Base-by-base conservation (phyloP, 1,140 invertebrate genomes). In the Zaprionus camerounensis region DNA sequence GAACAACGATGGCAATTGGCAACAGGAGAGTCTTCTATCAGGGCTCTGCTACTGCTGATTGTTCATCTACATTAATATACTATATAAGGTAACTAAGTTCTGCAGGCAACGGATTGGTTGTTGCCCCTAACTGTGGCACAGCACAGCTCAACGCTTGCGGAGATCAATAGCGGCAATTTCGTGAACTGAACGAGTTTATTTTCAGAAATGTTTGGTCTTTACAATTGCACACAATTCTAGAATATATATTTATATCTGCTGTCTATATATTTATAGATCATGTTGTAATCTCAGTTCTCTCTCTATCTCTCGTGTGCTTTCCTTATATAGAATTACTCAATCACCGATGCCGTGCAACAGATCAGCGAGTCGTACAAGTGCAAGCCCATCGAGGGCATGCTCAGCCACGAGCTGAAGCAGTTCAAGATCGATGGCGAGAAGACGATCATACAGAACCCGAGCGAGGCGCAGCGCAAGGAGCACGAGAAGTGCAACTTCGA, bases 361-460 rank as follows among this genome's bases (percentile, higher is more conserved):
- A 96, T 99, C 71, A 96, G 97, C 74, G 96, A 98, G 83, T 95
- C 96, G 28, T 99, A 95, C 93, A 97, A 98, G 81, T 99, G 98
- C 93, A 99, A 99, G 94, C 98, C 99, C 24, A 96, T 99, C 66
- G 99, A 99, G 94, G 98, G 99, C 63, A 99, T 99, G 98, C 94
- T 99, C 28, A 99, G 98, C 81, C 98, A 99, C 93, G 98, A 99
- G 92, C 94, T 99, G 56, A 98, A 98, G 91, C 98, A 99, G 93
- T 97, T 98, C 93, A 97, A 97, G 93, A 99, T 99, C 92, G 98
- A 99, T 94, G 99, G 99, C 24, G 98, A 99, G 82, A 99, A 99
- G 94, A 98, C 98, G 17, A 99, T 99, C 76, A 99, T 99, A 87
- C 98, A 99, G 93, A 99, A 99, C 94, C 99, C 99, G 5, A 98